Percentiles rank a stretch among this genome's conserved stretches.
These are phyloP conservation scores for Delia radicum DNA, from an alignment of 1,140 invertebrate species.

Conservation along the genomic window DNA sequence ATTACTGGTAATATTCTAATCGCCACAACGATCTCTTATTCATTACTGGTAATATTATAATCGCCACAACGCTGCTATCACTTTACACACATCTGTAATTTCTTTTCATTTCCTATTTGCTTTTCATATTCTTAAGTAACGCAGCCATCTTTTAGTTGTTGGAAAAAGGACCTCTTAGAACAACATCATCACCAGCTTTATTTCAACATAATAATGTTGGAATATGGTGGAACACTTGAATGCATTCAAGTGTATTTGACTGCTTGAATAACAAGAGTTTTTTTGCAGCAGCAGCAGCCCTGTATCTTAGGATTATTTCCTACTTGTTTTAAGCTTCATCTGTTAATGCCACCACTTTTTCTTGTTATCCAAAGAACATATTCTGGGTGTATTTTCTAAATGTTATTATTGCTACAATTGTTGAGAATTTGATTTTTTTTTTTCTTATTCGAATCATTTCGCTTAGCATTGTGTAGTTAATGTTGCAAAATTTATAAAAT, in stretches of 20 bases:
- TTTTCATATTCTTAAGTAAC: not conserved
- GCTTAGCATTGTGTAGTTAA: not conserved
- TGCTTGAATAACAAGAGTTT: not conserved
- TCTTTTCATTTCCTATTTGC: not conserved
- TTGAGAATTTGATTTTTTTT: slow-evolving; percentile 6
- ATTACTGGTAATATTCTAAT: too few species aligned
- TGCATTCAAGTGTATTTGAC: slow-evolving; percentile 19
- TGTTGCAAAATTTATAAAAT: not conserved
- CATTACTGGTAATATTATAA: too few species aligned
- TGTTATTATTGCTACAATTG: not conserved
- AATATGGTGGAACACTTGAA: slow-evolving; percentile 20
- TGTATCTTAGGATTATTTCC: slow-evolving; percentile 4
- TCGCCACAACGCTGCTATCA: too few species aligned
- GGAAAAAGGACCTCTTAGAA: slow-evolving; percentile 12
- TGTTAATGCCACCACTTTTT: slow-evolving; percentile 3
- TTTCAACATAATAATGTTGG: not conserved
- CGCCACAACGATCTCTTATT: too few species aligned
- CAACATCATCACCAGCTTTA: slow-evolving; percentile 16
- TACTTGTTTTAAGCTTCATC: slow-evolving; percentile 3
- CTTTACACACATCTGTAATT: too few species aligned
- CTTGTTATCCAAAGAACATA: not conserved
- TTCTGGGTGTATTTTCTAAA: not conserved
- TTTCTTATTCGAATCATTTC: not conserved
- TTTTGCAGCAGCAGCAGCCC: not conserved
- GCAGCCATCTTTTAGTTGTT: not conserved